Evolutionary conservation across 2,113 vertebrate genomes (phyloP).

Genomic region (Centropus unirufus): DNA sequence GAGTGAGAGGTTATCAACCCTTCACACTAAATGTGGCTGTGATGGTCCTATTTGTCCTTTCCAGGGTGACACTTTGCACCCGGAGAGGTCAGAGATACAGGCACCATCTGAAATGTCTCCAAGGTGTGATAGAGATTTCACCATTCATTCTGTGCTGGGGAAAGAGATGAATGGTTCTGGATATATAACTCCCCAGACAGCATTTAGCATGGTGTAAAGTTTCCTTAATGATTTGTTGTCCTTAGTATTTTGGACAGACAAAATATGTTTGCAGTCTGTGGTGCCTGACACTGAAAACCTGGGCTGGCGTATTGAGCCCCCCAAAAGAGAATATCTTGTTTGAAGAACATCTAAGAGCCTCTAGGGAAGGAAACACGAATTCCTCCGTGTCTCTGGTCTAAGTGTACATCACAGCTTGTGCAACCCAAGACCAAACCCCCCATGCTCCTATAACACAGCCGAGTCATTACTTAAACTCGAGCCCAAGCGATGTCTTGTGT

Average conservation of each 20-base stretch:
- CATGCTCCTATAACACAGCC: accelerated
- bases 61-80: accelerated
- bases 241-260: background rate
- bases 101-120: background rate
- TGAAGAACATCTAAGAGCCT: background rate
- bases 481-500: background rate
- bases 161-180: background rate
- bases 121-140: background rate
- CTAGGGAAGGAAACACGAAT: background rate
- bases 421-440: background rate
- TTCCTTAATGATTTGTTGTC: background rate
- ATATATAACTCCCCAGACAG: background rate
- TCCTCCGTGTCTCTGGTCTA: background rate
- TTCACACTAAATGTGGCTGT: background rate
- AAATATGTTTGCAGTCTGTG: background rate
- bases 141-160: background rate
- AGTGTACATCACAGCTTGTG: background rate
- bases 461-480: background rate
- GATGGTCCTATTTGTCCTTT: background rate
- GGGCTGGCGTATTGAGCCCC: background rate
- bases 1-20: too few species aligned
- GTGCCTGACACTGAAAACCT: background rate
- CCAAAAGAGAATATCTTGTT: background rate
- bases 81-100: background rate
- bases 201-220: background rate